Conservation (phyloP, 2,113 vertebrate genomes). For the Amphiprion ocellaris region DNA sequence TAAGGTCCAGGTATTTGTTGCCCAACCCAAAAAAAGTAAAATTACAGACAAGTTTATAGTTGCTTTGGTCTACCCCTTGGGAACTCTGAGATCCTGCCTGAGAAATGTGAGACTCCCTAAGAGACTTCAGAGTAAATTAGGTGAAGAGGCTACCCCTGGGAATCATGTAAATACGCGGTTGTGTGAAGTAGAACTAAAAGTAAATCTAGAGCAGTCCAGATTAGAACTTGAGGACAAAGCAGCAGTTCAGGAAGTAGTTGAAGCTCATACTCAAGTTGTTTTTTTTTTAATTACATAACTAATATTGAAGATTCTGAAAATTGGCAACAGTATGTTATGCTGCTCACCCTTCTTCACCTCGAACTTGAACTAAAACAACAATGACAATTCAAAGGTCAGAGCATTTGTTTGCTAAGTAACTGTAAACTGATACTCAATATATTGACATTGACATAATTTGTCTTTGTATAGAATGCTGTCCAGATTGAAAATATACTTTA, state of each 20-base stretch:
- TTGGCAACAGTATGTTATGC: neutral
- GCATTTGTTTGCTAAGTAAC: neutral
- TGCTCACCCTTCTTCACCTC: neutral
- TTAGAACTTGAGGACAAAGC: constrained; percentile 52
- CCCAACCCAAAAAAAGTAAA: constrained; percentile 45
- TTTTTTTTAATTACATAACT: constrained; percentile 16
- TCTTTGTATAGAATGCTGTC: constrained; percentile 1
- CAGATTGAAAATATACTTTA: constrained; percentile 15
- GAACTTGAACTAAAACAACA: constrained; percentile 8
- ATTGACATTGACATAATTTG: neutral
- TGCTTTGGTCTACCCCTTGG: constrained; percentile 56
- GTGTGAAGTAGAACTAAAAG: constrained; percentile 72
- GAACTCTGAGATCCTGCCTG: constrained; percentile 57
- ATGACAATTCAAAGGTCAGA: neutral
- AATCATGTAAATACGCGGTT: constrained; percentile 61
- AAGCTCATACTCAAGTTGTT: constrained; percentile 10
- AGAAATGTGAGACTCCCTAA: constrained; percentile 62
- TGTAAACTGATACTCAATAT: constrained; percentile 2
- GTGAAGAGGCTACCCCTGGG: constrained; percentile 69
- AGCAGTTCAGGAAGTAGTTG: constrained; percentile 23
- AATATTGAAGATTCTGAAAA: neutral
- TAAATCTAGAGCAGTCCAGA: constrained; percentile 74
- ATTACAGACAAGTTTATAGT: constrained; percentile 60
- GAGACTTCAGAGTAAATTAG: constrained; percentile 71
- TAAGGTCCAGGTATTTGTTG: constrained; percentile 21